Base-by-base conservation (phyloP, 2,113 vertebrate genomes). In the Cheirogaleus medius region DNA sequence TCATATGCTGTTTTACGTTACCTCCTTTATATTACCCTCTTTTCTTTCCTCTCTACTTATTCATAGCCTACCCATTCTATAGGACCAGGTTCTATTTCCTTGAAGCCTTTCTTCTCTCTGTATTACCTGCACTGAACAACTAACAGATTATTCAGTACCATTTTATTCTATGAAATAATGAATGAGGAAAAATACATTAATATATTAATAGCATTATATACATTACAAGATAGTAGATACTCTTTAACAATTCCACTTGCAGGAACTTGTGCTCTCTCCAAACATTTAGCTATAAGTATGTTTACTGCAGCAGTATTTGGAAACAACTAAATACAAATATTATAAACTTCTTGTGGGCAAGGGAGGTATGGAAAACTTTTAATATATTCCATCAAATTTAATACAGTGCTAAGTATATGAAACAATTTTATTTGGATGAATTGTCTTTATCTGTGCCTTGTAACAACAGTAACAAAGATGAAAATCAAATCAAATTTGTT, bases 401-500 rank as follows among this genome's bases (percentile, higher is more conserved):
- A 56, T 13, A 77, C 29, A 88, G 1, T 83, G 39, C n/a, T 63
- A 89, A 68, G 44, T 29, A 95, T 1, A 42, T 27, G 42, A 84
- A 15, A 73, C 11, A 69, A 17, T 56, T 47, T 71, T 95, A 90
- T 34, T 39, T 63, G 23, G 25, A 68, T 77, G 81, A 83, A 25
- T 34, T 91, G 15, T 91, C 71, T 84, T 90, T 73, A 60, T 73
- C 17, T 81, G 25, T 81, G 68, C 81, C 34, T 84, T 91, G 37
- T 64, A 68, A 69, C 74, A 73, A 84, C 13, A 64, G 27, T 80
- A 94, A 78, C 29, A 47, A 5, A 94, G 23, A 63, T 83, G 21
- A 90, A 97, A 95, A 94, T 66, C 73, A 92, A 92, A 83, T 64
- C 69, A 80, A 77, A 93, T 83, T 78, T 87, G 56, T 12, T 96